These are phyloP conservation scores for Pyrochroa serraticornis DNA, from an alignment of 2,888 invertebrate species.

Conservation along the genomic window DNA sequence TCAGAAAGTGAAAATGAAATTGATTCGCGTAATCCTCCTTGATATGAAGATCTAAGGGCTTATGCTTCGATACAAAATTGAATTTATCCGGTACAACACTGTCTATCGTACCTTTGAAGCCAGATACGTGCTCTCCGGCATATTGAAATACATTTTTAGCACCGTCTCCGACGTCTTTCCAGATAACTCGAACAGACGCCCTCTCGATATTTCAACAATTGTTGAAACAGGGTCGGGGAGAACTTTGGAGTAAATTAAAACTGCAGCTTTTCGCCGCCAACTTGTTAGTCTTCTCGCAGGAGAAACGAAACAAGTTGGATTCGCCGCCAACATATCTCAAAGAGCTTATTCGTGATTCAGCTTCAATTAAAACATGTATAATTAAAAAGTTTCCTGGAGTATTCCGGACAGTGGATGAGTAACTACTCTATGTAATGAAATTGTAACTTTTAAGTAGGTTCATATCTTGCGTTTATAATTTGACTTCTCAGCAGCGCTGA, in stretches of 20 bases:
- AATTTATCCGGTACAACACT: slow-evolving; percentile 35
- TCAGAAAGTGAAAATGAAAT: slow-evolving; percentile 43
- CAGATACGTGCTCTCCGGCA: slow-evolving; percentile 26
- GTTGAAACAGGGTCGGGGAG: slow-evolving; percentile 1
- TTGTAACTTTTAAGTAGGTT: slow-evolving; percentile 39
- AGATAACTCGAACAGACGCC: too few relatives aligned
- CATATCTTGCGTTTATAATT: slow-evolving; percentile 37
- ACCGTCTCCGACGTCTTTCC: background rate
- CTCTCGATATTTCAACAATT: slow-evolving; percentile 5
- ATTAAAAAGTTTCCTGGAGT: slow-evolving; percentile 37
- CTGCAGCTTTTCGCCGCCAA: too few relatives aligned
- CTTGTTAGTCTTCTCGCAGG: too few relatives aligned
- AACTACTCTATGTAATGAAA: slow-evolving; percentile 37
- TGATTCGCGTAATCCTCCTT: slow-evolving; percentile 40
- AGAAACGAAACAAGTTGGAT: slow-evolving; percentile 12
- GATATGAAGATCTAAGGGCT: slow-evolving; percentile 40
- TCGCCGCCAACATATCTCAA: slow-evolving; percentile 27
- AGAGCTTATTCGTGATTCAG: slow-evolving; percentile 32
- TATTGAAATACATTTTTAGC: slow-evolving; percentile 29
- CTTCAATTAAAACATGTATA: slow-evolving; percentile 40
- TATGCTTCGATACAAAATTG: slow-evolving; percentile 40
- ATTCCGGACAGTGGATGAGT: slow-evolving; percentile 34
- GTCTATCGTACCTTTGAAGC: slow-evolving; percentile 31
- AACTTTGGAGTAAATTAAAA: slow-evolving; percentile 8
- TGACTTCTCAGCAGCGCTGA: slow-evolving; percentile 31